phyloP scores from a whole-genome alignment of 1,140 invertebrate species.

The Drepana arcuata region DNA sequence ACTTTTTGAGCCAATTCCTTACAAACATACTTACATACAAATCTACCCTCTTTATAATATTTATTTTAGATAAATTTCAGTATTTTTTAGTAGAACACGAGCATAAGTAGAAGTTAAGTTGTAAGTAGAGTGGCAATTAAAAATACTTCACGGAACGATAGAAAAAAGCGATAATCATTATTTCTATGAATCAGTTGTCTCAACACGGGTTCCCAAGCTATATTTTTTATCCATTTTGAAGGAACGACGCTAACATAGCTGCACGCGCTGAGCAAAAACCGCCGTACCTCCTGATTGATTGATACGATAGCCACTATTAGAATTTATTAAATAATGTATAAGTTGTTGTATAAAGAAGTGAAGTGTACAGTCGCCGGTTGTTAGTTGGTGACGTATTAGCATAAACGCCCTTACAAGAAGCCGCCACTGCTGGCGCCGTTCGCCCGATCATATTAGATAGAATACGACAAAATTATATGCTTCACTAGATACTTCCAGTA shows the following conservation, averaged over 20 bases:
- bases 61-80: too few species aligned
- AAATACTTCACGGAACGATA: too few species aligned
- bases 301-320: slow-evolving; percentile 44
- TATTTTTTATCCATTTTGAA: slow-evolving; percentile 2
- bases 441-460: slow-evolving; percentile 51
- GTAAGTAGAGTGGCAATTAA: too few species aligned
- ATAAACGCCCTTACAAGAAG: slow-evolving; percentile 49
- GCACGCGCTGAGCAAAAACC: slow-evolving; percentile 19
- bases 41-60: too few species aligned
- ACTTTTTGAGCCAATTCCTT: too few species aligned
- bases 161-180: too few species aligned
- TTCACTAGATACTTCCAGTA: slow-evolving; percentile 52
- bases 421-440: slow-evolving; percentile 52
- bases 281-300: slow-evolving; percentile 37
- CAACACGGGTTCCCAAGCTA: too few species aligned
- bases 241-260: slow-evolving; percentile 7
- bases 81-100: too few species aligned
- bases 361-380: slow-evolving; percentile 23
- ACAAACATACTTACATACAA: too few species aligned
- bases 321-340: slow-evolving; percentile 60
- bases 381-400: slow-evolving; percentile 45
- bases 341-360: slow-evolving; percentile 42
- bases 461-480: slow-evolving; percentile 59
- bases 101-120: too few species aligned
- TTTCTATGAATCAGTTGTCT: too few species aligned